Base-by-base conservation (phyloP, 1,140 invertebrate species). In the Philopotamus ludificatus region DNA sequence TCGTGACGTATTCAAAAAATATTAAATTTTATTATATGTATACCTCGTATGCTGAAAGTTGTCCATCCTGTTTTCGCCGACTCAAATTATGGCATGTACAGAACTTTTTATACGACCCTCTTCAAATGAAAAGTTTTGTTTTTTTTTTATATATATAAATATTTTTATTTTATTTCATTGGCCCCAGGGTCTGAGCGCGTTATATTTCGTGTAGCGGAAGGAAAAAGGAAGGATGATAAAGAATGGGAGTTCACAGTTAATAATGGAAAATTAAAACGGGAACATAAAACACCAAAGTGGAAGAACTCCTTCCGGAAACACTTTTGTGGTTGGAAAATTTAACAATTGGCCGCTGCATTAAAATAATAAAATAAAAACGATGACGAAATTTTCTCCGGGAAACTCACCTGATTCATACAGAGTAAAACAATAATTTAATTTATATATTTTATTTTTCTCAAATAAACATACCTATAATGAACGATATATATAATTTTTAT, bases 321-420 rank as follows among this genome's bases (percentile, higher is more conserved):
- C 28, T 49, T 16, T 21, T 20, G 12, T 1, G n/a, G 34, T n/a
- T 57, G 25, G 60, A 21, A 42, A 63, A 63, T 63, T 63, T 42
- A 63, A 63, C 61, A 63, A 63, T 63, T 63, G 61, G 47, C 51
- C 26, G 18, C n/a, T n/a, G n/a, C n/a, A n/a, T n/a, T n/a, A n/a
- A n/a, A n/a, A n/a, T n/a, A n/a, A n/a, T n/a, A n/a, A n/a, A n/a
- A 34, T n/a, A 54, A 63, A 63, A 54, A 63, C 58, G 28, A 47
- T 50, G 58, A 60, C 34, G 42, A 20, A 12, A 57, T 41, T 57
- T 57, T 57, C 39, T 28, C 42, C 42, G n/a, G n/a, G n/a, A 42
- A 57, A 42, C 26, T 41, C 34, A 57, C 28, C 4, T 34, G 12
- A 34, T 7, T 7, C 28, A 34, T 12, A 34, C 28, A 34, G 12